These are phyloP conservation scores for Stegodyphus dumicola DNA, from an alignment of 1,140 invertebrate genomes.

Conservation along the genomic window DNA sequence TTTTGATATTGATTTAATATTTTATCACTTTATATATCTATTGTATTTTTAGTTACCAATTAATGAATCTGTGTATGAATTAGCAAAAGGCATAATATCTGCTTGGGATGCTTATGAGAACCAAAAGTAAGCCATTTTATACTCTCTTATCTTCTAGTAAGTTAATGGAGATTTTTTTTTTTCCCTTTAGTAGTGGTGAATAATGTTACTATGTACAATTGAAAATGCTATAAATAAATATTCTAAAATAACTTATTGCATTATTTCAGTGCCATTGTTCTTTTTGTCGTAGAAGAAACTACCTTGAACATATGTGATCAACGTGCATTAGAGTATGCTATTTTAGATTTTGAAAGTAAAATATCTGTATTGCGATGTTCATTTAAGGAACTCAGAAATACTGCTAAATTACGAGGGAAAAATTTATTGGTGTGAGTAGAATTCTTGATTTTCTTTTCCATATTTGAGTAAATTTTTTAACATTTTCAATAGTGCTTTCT, in stretches of 20 bases:
- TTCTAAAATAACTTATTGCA: slow-evolving; percentile 3
- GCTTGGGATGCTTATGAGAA: slow-evolving; percentile 62
- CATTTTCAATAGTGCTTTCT: no score
- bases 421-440: slow-evolving; percentile 60
- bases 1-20: no score
- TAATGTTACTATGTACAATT: neutral
- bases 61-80: slow-evolving; percentile 78
- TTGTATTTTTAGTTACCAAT: slow-evolving; percentile 77
- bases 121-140: slow-evolving; percentile 8
- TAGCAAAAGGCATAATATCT: slow-evolving; percentile 78
- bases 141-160: neutral
- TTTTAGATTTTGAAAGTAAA: slow-evolving; percentile 70
- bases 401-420: slow-evolving; percentile 54
- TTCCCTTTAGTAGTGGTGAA: neutral
- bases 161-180: neutral
- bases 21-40: no score
- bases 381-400: slow-evolving; percentile 61
- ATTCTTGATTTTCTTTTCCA: no score
- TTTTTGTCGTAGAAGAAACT: slow-evolving; percentile 89
- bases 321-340: slow-evolving; percentile 88
- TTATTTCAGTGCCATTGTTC: slow-evolving; percentile 76
- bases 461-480: no score
- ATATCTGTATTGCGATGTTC: slow-evolving; percentile 60
- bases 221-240: neutral
- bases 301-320: slow-evolving; percentile 91